These are phyloP conservation scores for Gymnocypris eckloni DNA, from an alignment of 2,797 vertebrate genomes.

Conservation along the genomic window DNA sequence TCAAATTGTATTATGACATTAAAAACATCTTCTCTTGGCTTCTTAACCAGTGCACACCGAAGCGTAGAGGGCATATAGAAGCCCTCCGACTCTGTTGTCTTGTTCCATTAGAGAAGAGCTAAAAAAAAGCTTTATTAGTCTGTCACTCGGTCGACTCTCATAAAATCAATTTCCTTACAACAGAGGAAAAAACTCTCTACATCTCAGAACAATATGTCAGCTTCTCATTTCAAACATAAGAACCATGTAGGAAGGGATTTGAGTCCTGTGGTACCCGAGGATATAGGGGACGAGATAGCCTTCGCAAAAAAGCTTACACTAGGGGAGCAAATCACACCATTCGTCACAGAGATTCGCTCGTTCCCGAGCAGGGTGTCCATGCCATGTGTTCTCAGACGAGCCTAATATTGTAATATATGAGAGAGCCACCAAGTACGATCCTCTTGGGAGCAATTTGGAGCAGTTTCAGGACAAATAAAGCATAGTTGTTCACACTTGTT, in stretches of 20 bases:
- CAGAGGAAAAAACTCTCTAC: constrained; percentile 20
- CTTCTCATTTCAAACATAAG: constrained; percentile 55
- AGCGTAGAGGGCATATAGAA: background rate
- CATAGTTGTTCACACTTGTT: constrained; percentile 13
- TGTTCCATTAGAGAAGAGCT: constrained; percentile 38
- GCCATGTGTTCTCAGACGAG: constrained; percentile 8
- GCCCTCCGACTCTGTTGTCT: constrained; percentile 14
- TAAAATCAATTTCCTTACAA: constrained; percentile 55
- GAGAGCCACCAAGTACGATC: constrained; percentile 33
- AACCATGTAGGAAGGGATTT: constrained; percentile 63
- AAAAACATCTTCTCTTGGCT: background rate
- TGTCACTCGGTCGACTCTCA: constrained; percentile 46
- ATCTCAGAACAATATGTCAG: constrained; percentile 39
- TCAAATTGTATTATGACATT: constrained; percentile 5
- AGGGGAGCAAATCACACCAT: constrained; percentile 58
- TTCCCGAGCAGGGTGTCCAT: constrained; percentile 29
- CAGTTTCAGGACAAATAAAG: background rate
- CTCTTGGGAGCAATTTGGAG: constrained; percentile 20
- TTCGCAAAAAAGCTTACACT: constrained; percentile 58
- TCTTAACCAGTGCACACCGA: background rate
- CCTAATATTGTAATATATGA: background rate
- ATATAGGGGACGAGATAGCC: constrained; percentile 51
- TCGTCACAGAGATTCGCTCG: constrained; percentile 61
- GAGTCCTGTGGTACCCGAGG: constrained; percentile 46
- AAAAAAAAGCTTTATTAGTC: constrained; percentile 47